Evolutionary conservation across 64 coral and sea anemone species (phyloP).

Genomic region (Hydrozoanthus tunicans): DNA sequence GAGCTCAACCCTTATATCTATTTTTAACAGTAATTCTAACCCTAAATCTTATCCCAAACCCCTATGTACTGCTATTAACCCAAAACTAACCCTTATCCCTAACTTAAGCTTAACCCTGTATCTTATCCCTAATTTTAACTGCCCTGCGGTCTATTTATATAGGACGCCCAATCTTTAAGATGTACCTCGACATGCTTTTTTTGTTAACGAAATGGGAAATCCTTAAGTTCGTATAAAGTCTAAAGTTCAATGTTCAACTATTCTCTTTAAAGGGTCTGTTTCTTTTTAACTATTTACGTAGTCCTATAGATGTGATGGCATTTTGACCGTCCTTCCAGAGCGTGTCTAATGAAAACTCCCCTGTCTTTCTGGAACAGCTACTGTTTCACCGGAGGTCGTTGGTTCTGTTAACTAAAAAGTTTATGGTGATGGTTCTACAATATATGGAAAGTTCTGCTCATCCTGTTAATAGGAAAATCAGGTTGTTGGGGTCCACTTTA

Average conservation of each 20-base stretch:
- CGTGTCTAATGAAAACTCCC: constrained; percentile 35
- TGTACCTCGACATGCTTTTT: no score
- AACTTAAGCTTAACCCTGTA: no score
- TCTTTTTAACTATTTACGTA: constrained; percentile 34
- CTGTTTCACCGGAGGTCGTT: neutral
- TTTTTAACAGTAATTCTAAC: no score
- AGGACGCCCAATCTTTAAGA: no score
- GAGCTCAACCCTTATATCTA: no score
- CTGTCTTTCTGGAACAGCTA: constrained; percentile 34
- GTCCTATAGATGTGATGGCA: constrained; percentile 40
- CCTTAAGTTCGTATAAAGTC: no score
- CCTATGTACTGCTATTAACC: no score
- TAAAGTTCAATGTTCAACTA: neutral
- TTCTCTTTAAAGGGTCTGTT: neutral
- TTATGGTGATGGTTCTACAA: constrained; percentile 15
- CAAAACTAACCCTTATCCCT: no score
- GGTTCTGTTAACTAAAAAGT: constrained; percentile 7
- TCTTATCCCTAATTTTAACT: no score
- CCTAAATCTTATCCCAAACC: no score
- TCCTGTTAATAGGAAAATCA: neutral
- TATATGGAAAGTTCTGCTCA: neutral
- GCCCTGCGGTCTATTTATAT: no score
- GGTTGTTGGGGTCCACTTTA: neutral
- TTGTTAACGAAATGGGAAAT: no score
- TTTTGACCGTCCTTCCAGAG: constrained; percentile 47